Conservation (phyloP, 2,888 invertebrate genomes). For the Kryphioiulus occultus region DNA sequence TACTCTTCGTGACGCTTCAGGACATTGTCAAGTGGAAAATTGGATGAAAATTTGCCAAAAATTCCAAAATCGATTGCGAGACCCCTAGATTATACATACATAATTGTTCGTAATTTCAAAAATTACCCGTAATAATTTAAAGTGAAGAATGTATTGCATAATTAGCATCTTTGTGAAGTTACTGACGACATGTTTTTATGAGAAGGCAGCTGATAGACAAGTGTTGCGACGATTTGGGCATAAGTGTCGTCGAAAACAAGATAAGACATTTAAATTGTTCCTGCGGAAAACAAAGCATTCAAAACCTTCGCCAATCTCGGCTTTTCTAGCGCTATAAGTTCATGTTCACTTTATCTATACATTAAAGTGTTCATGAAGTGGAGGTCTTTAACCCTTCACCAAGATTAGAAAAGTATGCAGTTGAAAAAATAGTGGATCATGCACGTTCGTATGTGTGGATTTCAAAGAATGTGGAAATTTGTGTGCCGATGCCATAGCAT, state of each 20-base stretch:
- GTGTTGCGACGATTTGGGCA: not conserved
- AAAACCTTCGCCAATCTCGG: not conserved
- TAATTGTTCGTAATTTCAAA: too few relatives aligned
- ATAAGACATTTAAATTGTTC: not conserved
- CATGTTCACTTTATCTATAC: not conserved
- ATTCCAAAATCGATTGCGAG: too few relatives aligned
- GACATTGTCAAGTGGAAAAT: too few relatives aligned
- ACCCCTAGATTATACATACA: too few relatives aligned
- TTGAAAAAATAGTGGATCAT: not conserved
- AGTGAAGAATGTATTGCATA: too few relatives aligned
- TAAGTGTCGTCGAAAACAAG: not conserved
- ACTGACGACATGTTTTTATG: not conserved
- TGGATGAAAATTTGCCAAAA: too few relatives aligned
- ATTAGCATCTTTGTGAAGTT: too few relatives aligned
- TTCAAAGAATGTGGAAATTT: conserved; percentile 34
- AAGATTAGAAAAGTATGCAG: not conserved
- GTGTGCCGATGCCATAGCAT: not conserved
- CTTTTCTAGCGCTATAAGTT: not conserved
- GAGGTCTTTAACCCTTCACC: not conserved
- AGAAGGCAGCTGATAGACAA: not conserved
- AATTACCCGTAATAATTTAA: too few relatives aligned
- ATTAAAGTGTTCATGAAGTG: not conserved
- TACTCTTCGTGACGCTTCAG: too few relatives aligned
- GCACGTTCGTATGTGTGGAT: not conserved
- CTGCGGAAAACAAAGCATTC: not conserved